Evolutionary conservation across 1,140 invertebrate species (phyloP).

Genomic region (Drosophila tsacasi): DNA sequence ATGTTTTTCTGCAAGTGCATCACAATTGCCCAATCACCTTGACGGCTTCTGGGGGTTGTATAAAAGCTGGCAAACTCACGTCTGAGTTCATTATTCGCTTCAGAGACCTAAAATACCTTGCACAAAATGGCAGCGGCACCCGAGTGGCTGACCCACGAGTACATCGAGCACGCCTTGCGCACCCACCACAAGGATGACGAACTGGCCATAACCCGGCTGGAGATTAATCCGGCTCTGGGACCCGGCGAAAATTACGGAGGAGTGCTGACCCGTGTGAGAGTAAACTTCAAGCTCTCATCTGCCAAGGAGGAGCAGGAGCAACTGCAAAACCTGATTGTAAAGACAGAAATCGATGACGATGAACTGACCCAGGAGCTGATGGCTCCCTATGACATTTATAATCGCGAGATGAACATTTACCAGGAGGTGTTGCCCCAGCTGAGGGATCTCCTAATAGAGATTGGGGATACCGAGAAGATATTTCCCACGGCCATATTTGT

Average conservation of each 20-base stretch:
- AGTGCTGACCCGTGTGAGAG: slow-evolving; percentile 62
- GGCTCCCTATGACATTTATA: slow-evolving; percentile 77
- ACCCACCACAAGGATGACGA: slow-evolving; percentile 53
- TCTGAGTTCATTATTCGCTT: not conserved
- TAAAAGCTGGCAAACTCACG: slow-evolving; percentile 30
- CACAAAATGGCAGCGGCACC: slow-evolving; percentile 64
- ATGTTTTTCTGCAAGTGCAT: slow-evolving; percentile 7
- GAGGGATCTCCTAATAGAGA: slow-evolving; percentile 59
- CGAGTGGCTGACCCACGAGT: slow-evolving; percentile 73
- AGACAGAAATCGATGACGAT: slow-evolving; percentile 76
- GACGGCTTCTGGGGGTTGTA: slow-evolving; percentile 15
- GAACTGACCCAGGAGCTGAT: slow-evolving; percentile 69
- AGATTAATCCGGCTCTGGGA: slow-evolving; percentile 70
- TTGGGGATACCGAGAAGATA: slow-evolving; percentile 62
- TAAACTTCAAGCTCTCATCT: slow-evolving; percentile 31
- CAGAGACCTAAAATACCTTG: slow-evolving; percentile 6
- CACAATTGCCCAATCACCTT: slow-evolving; percentile 14
- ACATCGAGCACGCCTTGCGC: slow-evolving; percentile 68
- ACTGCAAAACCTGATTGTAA: slow-evolving; percentile 62
- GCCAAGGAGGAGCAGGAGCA: not conserved
- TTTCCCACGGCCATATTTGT: slow-evolving; percentile 71
- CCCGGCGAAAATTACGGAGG: slow-evolving; percentile 83
- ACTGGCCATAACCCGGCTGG: slow-evolving; percentile 48
- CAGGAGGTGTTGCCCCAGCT: slow-evolving; percentile 75
- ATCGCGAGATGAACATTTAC: slow-evolving; percentile 81